phyloP scores from a whole-genome alignment of 2,888 invertebrate genomes.

The Melitaea athalia region DNA sequence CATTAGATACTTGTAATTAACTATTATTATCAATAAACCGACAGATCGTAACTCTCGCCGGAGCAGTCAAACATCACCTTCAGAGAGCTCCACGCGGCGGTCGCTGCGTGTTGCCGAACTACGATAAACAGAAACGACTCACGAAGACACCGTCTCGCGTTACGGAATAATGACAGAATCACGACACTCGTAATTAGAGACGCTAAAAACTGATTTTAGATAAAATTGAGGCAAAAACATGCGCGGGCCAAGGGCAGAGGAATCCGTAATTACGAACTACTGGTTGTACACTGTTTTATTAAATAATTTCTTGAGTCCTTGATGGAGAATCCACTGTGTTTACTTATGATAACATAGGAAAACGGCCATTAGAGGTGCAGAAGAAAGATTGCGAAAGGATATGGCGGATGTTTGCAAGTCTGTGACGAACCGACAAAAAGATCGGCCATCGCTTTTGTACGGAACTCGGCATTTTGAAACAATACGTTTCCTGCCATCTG shows the following conservation, averaged over 20 bases:
- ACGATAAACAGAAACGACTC: constrained; percentile 3
- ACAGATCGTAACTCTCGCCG: too few species aligned
- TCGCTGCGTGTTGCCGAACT: constrained; percentile 9
- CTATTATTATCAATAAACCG: too few species aligned
- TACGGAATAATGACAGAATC: constrained; percentile 12
- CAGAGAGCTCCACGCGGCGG: not conserved
- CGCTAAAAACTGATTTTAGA: constrained; percentile 14
- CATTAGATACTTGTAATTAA: too few species aligned
- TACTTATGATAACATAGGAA: not conserved
- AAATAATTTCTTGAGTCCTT: not conserved
- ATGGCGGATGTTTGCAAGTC: constrained; percentile 37
- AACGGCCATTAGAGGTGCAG: not conserved
- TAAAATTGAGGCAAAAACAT: constrained; percentile 12
- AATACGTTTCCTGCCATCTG: constrained; percentile 16
- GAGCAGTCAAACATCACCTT: too few species aligned
- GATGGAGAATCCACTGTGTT: not conserved
- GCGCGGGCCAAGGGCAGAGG: constrained; percentile 6
- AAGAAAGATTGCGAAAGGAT: constrained; percentile 5
- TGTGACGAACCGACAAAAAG: constrained; percentile 41
- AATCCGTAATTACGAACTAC: constrained; percentile 1
- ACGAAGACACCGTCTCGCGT: constrained; percentile 7
- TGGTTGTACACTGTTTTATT: not conserved
- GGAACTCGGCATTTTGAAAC: constrained; percentile 24
- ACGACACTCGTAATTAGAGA: constrained; percentile 12
- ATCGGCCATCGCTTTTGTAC: constrained; percentile 21